Evolutionary conservation across 64 coral and sea anemone genomes (phyloP).

Genomic region (Dendronephthya gigantea): DNA sequence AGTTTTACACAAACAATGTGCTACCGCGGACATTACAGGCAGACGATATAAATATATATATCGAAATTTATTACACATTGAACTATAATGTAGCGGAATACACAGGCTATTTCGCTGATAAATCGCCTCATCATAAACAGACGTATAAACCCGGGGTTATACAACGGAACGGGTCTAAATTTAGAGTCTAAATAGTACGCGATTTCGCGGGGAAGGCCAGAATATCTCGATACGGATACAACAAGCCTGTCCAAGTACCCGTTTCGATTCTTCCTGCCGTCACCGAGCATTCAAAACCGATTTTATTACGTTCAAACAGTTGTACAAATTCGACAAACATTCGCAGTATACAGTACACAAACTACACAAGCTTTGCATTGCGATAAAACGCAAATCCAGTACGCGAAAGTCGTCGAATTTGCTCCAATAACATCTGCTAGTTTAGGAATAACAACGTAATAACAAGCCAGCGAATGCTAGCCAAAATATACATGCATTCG

Average conservation of each 20-base stretch:
- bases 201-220: too few species aligned
- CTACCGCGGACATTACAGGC: neutral
- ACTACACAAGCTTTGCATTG: neutral
- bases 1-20: neutral
- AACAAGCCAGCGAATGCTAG: neutral
- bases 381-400: neutral
- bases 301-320: neutral
- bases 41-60: neutral
- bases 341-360: neutral
- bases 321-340: neutral
- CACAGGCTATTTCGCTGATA: neutral
- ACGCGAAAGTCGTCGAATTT: neutral
- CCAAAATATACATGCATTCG: neutral
- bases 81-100: neutral
- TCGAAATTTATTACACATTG: neutral
- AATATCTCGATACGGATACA: neutral
- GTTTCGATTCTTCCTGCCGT: too few species aligned
- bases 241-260: neutral
- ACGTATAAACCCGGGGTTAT: neutral
- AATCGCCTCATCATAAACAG: neutral
- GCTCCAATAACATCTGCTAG: neutral
- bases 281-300: neutral
- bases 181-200: neutral
- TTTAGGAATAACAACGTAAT: neutral
- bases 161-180: neutral